Base-by-base conservation (phyloP, 2,797 vertebrate genomes). In the Scomberomorus guttatus region DNA sequence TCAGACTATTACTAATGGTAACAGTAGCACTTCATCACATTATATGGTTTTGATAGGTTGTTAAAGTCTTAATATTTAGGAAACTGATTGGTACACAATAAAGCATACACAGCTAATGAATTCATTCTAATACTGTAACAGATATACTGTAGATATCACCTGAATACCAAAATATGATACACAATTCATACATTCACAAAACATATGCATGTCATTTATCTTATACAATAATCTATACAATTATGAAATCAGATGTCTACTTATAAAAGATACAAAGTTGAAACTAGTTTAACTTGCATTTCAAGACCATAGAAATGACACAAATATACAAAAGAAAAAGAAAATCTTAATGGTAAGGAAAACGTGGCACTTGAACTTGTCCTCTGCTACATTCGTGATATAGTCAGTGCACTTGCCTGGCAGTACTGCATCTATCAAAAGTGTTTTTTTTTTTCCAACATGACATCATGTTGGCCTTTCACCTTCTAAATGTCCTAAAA, bases 351-450 rank as follows among this genome's bases (percentile, higher is more conserved):
- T 81, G 79, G 37, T 29, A 69, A 50, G 54, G 27, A 83, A 87
- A 90, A 91, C 5, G 72, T 92, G 92, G 90, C 92, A 94, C 93
- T 91, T 94, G 72, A 86, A 87, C 58, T 70, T 83, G 54, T 87
- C 69, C 24, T 62, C 75, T 90, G 90, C 92, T 93, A 95, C 91
- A 93, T 92, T 91, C 86, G 60, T 81, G 73, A 85, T 68, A 80
- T 85, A 83, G 75, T 82, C 81, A 70, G 73, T 68, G 68, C 64
- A 64, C 79, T 75, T 52, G 61, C 62, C 69, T 50, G 79, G 77
- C 86, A 83, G 69, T 59, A 76, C 82, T 87, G 72, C 46, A 81
- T 85, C 66, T 24, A 50, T 66, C 44, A 68, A 75, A 77, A 27
- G 46, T 39, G 22, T 61, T 3, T 15, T 37, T 42, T 50, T 70